Percentiles rank a stretch among this genome's conserved stretches.
These are phyloP conservation scores for Tanaodytes sp. DNA, from an alignment of 2,888 invertebrate species.

Conservation along the genomic window DNA sequence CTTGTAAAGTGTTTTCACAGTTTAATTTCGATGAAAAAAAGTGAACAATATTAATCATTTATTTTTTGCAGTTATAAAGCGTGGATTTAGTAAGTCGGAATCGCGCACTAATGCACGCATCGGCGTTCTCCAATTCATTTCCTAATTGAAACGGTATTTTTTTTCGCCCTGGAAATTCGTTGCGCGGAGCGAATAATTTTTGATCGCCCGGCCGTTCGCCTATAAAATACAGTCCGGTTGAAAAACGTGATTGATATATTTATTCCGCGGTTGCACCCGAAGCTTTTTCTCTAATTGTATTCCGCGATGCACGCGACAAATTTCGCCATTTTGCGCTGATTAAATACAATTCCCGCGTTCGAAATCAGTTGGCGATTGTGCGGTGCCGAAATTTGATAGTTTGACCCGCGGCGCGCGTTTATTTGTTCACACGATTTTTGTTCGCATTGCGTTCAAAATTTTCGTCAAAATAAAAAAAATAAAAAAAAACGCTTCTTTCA, in stretches of 20 bases:
- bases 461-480: too few species aligned
- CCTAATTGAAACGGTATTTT: too few species aligned
- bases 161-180: too few species aligned
- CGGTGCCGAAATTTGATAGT: constrained; percentile 22
- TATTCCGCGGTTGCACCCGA: constrained; percentile 31
- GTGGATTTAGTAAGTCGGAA: too few species aligned
- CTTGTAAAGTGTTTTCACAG: too few species aligned
- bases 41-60: too few species aligned
- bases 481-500: too few species aligned
- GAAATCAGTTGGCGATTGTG: constrained; percentile 33
- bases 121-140: too few species aligned
- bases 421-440: constrained; percentile 49
- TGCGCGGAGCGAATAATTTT: constrained; percentile 20
- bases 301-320: constrained; percentile 20
- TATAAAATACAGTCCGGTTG: constrained; percentile 30
- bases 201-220: constrained; percentile 20
- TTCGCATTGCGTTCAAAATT: constrained; percentile 63
- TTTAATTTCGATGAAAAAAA: too few species aligned
- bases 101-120: too few species aligned
- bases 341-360: constrained; percentile 58
- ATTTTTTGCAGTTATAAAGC: too few species aligned
- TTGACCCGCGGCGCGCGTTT: constrained; percentile 25
- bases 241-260: constrained; percentile 33
- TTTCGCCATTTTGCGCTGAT: too few species aligned
- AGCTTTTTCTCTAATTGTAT: constrained; percentile 32